Evolutionary conservation across 2,113 vertebrate species (phyloP).

Genomic region (Ctenomys sociabilis): DNA sequence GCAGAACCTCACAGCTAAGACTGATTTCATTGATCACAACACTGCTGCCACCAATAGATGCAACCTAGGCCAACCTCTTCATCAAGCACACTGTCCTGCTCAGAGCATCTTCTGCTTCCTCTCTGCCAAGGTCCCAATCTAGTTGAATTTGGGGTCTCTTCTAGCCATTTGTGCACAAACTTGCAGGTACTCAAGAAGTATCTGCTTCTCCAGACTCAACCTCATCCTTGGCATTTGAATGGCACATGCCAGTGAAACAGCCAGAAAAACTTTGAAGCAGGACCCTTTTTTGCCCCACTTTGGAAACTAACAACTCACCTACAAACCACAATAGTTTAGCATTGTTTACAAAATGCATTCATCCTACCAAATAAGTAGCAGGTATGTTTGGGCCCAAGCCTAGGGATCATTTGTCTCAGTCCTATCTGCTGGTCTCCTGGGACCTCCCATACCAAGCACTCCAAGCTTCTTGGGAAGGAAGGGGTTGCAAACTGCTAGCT

Average conservation of each 20-base stretch:
- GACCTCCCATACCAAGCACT: slow-evolving; percentile 59
- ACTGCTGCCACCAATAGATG: not conserved
- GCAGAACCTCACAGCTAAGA: slow-evolving; percentile 1
- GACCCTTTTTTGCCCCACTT: not conserved
- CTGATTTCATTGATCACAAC: not conserved
- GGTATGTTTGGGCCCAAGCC: not conserved
- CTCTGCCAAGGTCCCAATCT: not conserved
- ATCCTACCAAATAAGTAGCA: not conserved
- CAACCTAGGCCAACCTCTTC: not conserved
- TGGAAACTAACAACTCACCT: not conserved
- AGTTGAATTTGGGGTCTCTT: slow-evolving; percentile 5
- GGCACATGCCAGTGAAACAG: not conserved
- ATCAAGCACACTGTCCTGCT: not conserved
- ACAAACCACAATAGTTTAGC: not conserved
- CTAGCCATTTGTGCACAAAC: not conserved
- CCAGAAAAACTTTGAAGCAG: not conserved
- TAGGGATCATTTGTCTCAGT: not conserved
- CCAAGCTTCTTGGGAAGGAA: slow-evolving; percentile 50
- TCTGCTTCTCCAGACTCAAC: not conserved
- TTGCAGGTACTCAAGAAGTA: too few species aligned
- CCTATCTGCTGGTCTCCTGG: not conserved
- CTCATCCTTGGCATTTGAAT: not conserved
- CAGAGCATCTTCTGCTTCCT: slow-evolving; percentile 7
- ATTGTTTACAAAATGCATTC: not conserved
- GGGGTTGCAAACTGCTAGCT: not conserved